Conservation (phyloP, 2,113 vertebrate genomes). For the Cisticola juncidis region DNA sequence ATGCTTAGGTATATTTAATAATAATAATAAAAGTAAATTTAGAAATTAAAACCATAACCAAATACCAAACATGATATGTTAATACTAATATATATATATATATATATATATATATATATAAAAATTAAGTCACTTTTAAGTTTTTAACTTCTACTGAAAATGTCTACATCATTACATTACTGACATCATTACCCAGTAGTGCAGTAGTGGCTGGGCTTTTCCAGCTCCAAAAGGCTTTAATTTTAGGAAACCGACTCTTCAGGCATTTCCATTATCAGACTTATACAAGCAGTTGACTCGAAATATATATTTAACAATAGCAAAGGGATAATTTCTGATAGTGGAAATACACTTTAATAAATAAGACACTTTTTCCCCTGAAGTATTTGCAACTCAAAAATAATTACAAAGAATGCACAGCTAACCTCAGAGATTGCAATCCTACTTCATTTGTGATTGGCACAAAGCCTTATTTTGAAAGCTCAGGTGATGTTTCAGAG, state of each 20-base stretch:
- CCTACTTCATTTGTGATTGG: background rate
- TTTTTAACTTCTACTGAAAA: background rate
- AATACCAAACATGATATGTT: fast-evolving
- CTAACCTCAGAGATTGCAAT: background rate
- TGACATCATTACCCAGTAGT: background rate
- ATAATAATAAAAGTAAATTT: background rate
- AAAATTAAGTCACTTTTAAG: background rate
- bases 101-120: too few species aligned
- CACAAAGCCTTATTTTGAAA: background rate
- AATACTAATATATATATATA: too few species aligned
- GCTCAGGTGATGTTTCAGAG: background rate
- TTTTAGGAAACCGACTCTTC: background rate
- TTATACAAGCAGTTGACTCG: background rate
- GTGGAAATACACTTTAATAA: background rate
- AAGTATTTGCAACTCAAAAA: background rate
- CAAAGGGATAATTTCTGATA: background rate
- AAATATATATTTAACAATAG: background rate
- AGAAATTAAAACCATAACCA: fast-evolving
- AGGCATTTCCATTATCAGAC: background rate
- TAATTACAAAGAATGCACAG: background rate
- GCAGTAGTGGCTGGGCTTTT: background rate
- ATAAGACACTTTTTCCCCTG: background rate
- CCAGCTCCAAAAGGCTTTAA: background rate
- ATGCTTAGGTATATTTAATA: background rate
- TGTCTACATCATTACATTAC: background rate